Evolutionary conservation across 2,113 vertebrate genomes (phyloP).

Genomic region (Notiomystis cincta): DNA sequence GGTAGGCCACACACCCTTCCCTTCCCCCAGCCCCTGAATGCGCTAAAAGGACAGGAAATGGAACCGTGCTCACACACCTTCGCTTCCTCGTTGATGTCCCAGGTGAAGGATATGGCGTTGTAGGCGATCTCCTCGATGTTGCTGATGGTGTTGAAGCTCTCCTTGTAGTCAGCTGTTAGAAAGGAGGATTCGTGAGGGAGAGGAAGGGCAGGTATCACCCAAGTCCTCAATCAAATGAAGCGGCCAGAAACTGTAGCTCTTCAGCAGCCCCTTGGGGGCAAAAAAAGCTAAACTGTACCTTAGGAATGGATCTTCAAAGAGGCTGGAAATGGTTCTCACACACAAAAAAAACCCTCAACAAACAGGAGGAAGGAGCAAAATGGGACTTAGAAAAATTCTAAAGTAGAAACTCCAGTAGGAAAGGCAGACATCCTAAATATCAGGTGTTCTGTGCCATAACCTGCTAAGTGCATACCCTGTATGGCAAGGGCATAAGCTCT

Average conservation of each 20-base stretch:
- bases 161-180: slow-evolving; percentile 93
- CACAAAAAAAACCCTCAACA: not conserved
- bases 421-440: not conserved
- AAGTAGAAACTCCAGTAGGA: not conserved
- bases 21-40: not conserved
- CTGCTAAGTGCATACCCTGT: not conserved
- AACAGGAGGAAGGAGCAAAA: not conserved
- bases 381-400: not conserved
- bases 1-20: slow-evolving; percentile 10
- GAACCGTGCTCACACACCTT: slow-evolving; percentile 77
- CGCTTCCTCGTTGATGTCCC: slow-evolving; percentile 97
- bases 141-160: slow-evolving; percentile 98
- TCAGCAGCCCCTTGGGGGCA: not conserved
- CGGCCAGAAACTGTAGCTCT: not conserved
- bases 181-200: not conserved
- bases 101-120: slow-evolving; percentile 97
- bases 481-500: not conserved
- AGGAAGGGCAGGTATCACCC: not conserved
- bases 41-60: not conserved
- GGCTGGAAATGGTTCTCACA: not conserved
- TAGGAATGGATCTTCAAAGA: not conserved
- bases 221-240: not conserved
- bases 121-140: slow-evolving; percentile 98
- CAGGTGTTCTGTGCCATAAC: not conserved
- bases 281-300: not conserved